These are phyloP conservation scores for Heliocidaris erythrogramma DNA, from an alignment of 35 echinoderm and acorn worm species.

Conservation along the genomic window DNA sequence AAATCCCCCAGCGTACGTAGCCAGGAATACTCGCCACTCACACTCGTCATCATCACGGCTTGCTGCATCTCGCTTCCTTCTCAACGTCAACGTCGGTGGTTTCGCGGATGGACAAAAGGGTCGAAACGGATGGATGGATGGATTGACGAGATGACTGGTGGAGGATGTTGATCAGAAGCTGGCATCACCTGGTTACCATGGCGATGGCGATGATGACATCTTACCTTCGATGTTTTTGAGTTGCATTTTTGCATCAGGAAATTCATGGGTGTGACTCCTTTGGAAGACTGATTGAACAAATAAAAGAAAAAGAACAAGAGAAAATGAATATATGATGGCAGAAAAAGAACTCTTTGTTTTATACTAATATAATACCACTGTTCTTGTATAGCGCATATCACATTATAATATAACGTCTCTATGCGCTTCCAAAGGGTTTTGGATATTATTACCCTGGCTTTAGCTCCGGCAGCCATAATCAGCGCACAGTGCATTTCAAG, in stretches of 20 bases:
- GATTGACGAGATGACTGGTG: neutral
- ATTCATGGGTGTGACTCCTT: slow-evolving; percentile 1
- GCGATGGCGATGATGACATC: neutral
- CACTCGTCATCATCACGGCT: neutral
- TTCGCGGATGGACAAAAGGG: neutral
- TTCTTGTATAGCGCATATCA: too few relatives aligned
- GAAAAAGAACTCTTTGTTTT: too few relatives aligned
- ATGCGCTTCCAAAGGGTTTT: too few relatives aligned
- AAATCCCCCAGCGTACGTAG: neutral
- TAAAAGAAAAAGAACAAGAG: neutral
- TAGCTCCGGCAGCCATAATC: too few relatives aligned
- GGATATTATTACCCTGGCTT: too few relatives aligned
- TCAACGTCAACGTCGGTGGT: neutral
- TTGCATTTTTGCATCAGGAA: slow-evolving; percentile 2
- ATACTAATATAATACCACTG: too few relatives aligned
- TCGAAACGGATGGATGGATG: neutral
- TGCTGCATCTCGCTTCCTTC: neutral
- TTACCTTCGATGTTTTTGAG: slow-evolving; percentile 4
- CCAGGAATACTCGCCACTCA: neutral
- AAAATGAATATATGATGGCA: too few relatives aligned
- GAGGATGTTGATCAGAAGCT: neutral
- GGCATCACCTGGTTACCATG: neutral
- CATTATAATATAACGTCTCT: too few relatives aligned
- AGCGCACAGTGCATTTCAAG: too few relatives aligned
- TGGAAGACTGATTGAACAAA: neutral